Conservation (phyloP, 2,888 invertebrate genomes). For the Chaitophorus viminalis region DNA sequence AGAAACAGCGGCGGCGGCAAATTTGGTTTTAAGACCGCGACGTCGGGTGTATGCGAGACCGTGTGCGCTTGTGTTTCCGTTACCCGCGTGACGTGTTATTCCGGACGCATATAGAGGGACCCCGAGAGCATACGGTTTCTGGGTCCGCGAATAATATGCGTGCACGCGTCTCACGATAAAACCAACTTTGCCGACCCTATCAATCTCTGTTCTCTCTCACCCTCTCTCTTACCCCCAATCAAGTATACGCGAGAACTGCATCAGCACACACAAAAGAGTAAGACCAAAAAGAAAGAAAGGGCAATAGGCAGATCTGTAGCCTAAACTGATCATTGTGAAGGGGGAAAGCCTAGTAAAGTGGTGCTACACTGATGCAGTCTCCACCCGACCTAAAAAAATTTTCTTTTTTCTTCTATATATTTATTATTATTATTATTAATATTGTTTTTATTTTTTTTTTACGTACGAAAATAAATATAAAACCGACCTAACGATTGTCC, state of each 20-base stretch:
- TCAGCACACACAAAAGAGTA: not conserved
- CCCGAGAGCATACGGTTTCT: not conserved
- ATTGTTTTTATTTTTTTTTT: conserved; percentile 20
- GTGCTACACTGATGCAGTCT: no score
- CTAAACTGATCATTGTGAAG: not conserved
- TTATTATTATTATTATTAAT: not conserved
- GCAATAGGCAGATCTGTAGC: not conserved
- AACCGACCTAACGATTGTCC: not conserved
- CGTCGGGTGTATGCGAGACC: not conserved
- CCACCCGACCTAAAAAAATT: no score
- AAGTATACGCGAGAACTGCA: not conserved
- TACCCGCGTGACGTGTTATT: not conserved
- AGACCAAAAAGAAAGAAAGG: not conserved
- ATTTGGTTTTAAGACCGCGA: not conserved
- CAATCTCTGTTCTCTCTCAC: no score
- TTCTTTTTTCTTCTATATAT: not conserved
- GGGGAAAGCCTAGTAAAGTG: no score
- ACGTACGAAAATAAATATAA: conserved; percentile 17
- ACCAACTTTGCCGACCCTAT: not conserved
- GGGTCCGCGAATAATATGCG: not conserved
- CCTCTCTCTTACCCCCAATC: not conserved
- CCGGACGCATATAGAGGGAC: not conserved
- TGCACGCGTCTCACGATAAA: not conserved
- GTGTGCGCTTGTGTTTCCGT: not conserved
- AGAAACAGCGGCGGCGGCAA: not conserved